These are phyloP conservation scores for Chiroxiphia lanceolata DNA, from an alignment of 2,797 vertebrate genomes.

Conservation along the genomic window DNA sequence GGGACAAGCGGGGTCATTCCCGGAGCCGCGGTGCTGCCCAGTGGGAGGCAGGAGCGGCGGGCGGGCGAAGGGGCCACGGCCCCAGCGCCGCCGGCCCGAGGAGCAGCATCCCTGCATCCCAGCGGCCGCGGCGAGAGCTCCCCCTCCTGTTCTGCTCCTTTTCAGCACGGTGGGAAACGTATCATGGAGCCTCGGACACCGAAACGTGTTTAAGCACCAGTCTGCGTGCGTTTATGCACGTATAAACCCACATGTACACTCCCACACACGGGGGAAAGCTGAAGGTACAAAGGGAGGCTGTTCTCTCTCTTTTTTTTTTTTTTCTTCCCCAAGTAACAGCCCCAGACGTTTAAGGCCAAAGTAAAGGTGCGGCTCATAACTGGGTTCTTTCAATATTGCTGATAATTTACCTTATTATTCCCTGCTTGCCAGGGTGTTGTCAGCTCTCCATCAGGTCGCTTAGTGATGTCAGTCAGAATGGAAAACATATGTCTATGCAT, in stretches of 20 bases:
- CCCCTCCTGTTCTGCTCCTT: slow-evolving; percentile 43
- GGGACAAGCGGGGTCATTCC: background rate
- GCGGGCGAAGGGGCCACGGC: background rate
- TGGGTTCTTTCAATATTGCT: background rate
- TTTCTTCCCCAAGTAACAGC: background rate
- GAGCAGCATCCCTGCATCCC: background rate
- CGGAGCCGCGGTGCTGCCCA: background rate
- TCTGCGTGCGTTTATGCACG: background rate
- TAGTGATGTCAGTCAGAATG: background rate
- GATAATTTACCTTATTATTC: background rate
- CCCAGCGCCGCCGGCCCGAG: background rate
- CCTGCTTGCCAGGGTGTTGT: background rate
- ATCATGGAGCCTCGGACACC: background rate
- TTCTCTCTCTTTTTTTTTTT: background rate
- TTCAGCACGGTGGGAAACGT: background rate
- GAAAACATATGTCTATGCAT: background rate
- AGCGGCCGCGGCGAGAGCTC: slow-evolving; percentile 46
- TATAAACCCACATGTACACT: background rate
- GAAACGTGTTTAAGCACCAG: background rate
- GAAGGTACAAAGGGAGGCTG: background rate
- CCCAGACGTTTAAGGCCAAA: background rate
- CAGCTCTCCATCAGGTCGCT: slow-evolving; percentile 9
- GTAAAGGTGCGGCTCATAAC: background rate
- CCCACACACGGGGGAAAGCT: background rate
- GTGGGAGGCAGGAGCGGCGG: background rate